Evolutionary conservation across 2,797 vertebrate genomes (phyloP).

Genomic region (Brachyalestes nurse): DNA sequence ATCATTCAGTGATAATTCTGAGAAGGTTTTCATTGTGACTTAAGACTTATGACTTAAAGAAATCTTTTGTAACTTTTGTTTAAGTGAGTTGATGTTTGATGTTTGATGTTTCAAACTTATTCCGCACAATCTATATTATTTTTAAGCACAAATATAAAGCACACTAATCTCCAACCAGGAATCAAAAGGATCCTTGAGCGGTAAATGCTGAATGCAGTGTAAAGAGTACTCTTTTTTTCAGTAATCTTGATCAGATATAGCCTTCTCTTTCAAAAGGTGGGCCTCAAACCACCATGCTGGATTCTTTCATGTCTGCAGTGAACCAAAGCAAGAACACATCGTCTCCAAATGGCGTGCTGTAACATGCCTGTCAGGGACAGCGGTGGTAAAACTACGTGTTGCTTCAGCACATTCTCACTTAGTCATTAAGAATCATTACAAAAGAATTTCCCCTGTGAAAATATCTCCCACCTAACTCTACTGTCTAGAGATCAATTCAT

Average conservation of each 20-base stretch:
- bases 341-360: not conserved
- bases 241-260: conserved; percentile 15
- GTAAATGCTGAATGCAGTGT: not conserved
- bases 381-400: not conserved
- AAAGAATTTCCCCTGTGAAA: conserved; percentile 12
- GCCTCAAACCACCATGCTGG: not conserved
- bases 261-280: conserved; percentile 7
- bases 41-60: not conserved
- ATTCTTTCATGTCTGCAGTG: not conserved
- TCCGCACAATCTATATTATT: not conserved
- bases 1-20: too few species aligned
- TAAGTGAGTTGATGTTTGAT: not conserved
- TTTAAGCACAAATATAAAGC: too few species aligned
- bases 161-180: too few species aligned
- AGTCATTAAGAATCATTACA: not conserved
- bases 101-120: not conserved
- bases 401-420: not conserved
- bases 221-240: not conserved
- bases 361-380: not conserved
- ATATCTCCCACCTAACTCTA: not conserved
- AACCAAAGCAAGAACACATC: not conserved
- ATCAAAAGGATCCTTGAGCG: too few species aligned
- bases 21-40: too few species aligned
- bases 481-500: not conserved
- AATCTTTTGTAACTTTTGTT: not conserved